Percentiles rank a stretch among this genome's conserved stretches.
Conservation (phyloP, 23 tunicate species). For the Ascidia mentula region DNA sequence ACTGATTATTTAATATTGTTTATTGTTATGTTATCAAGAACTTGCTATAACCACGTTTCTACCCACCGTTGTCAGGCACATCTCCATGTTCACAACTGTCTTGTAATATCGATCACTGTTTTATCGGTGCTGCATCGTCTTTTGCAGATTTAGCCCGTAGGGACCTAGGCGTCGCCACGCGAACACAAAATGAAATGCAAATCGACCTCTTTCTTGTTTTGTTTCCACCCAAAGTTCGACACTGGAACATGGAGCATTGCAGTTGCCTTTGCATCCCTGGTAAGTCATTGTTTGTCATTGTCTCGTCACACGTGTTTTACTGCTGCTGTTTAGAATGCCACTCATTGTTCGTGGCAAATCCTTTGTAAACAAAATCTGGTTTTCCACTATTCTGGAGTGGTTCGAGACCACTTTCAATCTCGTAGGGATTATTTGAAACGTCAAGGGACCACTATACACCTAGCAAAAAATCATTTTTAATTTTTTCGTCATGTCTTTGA, state of each 20-base stretch:
- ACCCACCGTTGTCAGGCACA: no score
- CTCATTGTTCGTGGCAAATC: no score
- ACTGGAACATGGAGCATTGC: constrained; percentile 90
- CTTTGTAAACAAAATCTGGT: no score
- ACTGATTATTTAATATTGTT: no score
- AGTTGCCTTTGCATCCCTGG: constrained; percentile 62
- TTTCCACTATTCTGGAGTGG: no score
- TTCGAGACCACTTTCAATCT: no score
- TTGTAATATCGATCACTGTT: background rate
- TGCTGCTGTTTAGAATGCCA: background rate
- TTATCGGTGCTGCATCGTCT: background rate
- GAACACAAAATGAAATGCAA: constrained; percentile 19
- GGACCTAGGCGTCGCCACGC: background rate
- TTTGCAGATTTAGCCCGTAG: background rate
- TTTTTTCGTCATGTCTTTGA: no score
- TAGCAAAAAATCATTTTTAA: no score
- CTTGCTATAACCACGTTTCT: no score
- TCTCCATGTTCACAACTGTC: background rate
- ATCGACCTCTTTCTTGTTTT: constrained; percentile 38
- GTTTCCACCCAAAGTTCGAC: constrained; percentile 83
- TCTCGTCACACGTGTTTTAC: background rate
- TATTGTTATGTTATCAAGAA: no score
- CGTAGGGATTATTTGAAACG: no score
- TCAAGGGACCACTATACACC: no score
- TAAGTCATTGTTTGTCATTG: constrained; percentile 29